These are phyloP conservation scores for Drosophila lowei DNA, from an alignment of 1,140 invertebrate genomes.

Conservation along the genomic window DNA sequence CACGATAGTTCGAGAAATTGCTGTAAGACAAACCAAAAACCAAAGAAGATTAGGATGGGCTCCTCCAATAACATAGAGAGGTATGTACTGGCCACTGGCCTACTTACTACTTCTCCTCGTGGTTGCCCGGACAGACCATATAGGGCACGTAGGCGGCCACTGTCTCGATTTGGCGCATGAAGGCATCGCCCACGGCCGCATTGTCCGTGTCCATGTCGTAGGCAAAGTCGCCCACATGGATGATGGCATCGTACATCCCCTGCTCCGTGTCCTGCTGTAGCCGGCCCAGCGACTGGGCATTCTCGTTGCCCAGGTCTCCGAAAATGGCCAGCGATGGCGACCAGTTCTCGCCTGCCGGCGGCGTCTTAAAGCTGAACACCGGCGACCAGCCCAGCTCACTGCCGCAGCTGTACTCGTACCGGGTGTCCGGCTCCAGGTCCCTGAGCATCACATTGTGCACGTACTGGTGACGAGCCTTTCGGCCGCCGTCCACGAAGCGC, in stretches of 20 bases:
- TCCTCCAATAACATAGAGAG: slow-evolving; percentile 37
- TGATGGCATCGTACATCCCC: slow-evolving; percentile 92
- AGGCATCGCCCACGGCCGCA: slow-evolving; percentile 92
- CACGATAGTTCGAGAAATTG: slow-evolving; percentile 93
- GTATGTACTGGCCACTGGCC: too few species aligned
- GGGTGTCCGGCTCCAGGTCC: slow-evolving; percentile 85
- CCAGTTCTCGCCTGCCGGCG: slow-evolving; percentile 87
- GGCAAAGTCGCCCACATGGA: slow-evolving; percentile 98
- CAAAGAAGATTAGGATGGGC: slow-evolving; percentile 54
- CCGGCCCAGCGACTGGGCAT: slow-evolving; percentile 90
- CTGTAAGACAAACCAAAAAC: slow-evolving; percentile 84
- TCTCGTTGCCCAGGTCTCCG: slow-evolving; percentile 95
- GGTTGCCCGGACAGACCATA: slow-evolving; percentile 96
- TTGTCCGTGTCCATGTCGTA: slow-evolving; percentile 95
- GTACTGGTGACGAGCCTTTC: slow-evolving; percentile 87
- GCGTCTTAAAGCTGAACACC: slow-evolving; percentile 89
- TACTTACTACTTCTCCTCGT: slow-evolving; percentile 90
- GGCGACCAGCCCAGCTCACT: slow-evolving; percentile 91
- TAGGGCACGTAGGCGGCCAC: slow-evolving; percentile 94
- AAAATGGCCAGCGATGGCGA: slow-evolving; percentile 91
- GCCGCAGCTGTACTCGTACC: slow-evolving; percentile 93
- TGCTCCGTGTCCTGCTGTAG: slow-evolving; percentile 91
- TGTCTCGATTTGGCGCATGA: slow-evolving; percentile 94
- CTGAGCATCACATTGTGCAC: slow-evolving; percentile 89
- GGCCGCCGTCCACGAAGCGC: slow-evolving; percentile 91